Base-by-base conservation (phyloP, 2,888 invertebrate genomes). In the Ephialtes manifestator region DNA sequence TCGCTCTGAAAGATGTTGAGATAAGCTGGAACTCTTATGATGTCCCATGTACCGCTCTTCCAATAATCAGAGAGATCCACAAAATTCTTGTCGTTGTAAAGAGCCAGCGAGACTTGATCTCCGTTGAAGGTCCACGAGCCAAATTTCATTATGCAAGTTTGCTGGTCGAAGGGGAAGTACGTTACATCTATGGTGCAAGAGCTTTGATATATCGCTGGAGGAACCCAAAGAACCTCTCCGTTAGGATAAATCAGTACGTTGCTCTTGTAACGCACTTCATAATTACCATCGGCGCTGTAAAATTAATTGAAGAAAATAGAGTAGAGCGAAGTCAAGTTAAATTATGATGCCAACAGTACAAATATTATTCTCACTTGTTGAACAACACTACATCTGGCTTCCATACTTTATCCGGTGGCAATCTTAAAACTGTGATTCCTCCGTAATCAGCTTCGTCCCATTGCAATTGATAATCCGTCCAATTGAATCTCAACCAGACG, bases 181-280 rank as follows among this genome's bases (percentile, higher is more conserved):
- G 99, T 98, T 86, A 99, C 99, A 95, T 99, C 99, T 92, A 99
- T 99, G 39, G 99, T 99, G 95, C 99, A 99, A 78, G 99, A 99
- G 94, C 99, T 99, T 96, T 98, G 99, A 95, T 99, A 99, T 94
- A 99, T 99, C 81, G 99, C 99, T 60, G 99, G 99, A 7, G 99
- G 99, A 53, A 99, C 99, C 99, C 99, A 99, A 65, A 99, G 95
- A 35, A 99, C 98, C 95, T 98, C 97, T 46, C 99, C 99, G 89
- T 97, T 97, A n/a, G 98, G 97, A 94, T 99, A 99, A 91, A 99
- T 98, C 85, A 99, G 96, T 43, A 99, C 99, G 96, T 99, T 99
- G 75, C 99, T 99, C 94, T 99, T 99, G 95, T 99, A 99, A 89
- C 99, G 97, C 84, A 99, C 99, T 95, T 99, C 99, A 95, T 99